Percentiles rank a stretch among this genome's conserved stretches.
Conservation (phyloP, 2,113 vertebrate genomes). For the Semnornis frantzii region DNA sequence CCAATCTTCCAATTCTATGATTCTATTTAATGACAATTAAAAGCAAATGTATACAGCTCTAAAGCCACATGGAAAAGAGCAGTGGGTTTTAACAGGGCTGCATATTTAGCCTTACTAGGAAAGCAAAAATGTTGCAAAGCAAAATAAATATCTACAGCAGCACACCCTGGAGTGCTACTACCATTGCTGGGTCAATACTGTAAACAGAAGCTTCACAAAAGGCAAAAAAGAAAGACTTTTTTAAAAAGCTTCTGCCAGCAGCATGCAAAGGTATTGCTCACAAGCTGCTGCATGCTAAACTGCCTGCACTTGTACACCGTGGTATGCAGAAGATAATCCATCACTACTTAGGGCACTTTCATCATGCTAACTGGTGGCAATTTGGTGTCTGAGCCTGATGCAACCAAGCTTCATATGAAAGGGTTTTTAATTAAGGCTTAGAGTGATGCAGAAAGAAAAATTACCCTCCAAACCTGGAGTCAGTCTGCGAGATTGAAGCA, state of each 20-base stretch:
- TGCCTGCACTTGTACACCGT: background rate
- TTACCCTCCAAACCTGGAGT: background rate
- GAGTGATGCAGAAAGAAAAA: background rate
- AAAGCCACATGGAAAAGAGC: background rate
- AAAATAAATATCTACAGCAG: background rate
- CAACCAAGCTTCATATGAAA: background rate
- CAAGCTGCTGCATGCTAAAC: background rate
- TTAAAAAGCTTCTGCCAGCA: background rate
- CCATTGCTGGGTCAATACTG: background rate
- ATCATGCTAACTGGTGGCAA: accelerated
- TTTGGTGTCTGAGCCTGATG: background rate
- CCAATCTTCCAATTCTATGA: too few species aligned
- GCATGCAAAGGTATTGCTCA: background rate
- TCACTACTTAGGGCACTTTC: background rate
- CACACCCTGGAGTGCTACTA: background rate
- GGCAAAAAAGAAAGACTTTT: background rate
- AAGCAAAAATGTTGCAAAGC: background rate
- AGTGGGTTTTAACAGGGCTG: background rate
- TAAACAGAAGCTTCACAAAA: background rate
- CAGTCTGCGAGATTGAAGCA: background rate
- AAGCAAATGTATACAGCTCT: background rate
- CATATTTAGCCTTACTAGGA: background rate
- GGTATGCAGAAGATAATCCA: background rate
- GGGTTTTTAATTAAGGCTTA: background rate
- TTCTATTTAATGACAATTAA: too few species aligned